Percentiles rank a stretch among this genome's conserved stretches.
Evolutionary conservation across 2,113 vertebrate species (phyloP).

Genomic region (Microcebus lehilahytsara): DNA sequence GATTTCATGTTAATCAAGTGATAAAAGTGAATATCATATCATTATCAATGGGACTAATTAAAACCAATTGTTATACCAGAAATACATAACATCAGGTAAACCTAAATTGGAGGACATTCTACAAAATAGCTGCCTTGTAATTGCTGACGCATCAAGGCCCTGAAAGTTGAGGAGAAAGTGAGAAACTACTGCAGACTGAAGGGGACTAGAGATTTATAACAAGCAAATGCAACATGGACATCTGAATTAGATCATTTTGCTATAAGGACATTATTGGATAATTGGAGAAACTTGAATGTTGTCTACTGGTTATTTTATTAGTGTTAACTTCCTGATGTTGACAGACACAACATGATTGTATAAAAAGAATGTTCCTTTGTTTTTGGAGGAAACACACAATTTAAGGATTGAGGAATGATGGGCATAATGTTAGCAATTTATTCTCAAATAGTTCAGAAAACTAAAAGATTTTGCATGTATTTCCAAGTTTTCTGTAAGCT

Average conservation of each 20-base stretch:
- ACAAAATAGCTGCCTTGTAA: background rate
- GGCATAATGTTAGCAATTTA: background rate
- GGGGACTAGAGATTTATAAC: background rate
- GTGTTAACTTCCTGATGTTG: background rate
- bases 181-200: background rate
- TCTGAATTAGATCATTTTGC: background rate
- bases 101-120: background rate
- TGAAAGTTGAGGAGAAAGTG: background rate
- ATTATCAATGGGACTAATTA: background rate
- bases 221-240: background rate
- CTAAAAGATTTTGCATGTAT: background rate
- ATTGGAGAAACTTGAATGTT: background rate
- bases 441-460: background rate
- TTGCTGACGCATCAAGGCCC: background rate
- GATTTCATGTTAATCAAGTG: background rate
- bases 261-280: background rate
- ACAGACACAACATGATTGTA: background rate
- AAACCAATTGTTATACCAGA: background rate
- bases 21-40: background rate
- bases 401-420: background rate
- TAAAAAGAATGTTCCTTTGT: background rate
- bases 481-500: background rate
- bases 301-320: background rate
- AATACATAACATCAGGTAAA: background rate
- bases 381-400: background rate